Evolutionary conservation across 2,888 invertebrate genomes (phyloP), one percentile per base, ranked within the genome.

Genomic region (Tinea trinotella): DNA sequence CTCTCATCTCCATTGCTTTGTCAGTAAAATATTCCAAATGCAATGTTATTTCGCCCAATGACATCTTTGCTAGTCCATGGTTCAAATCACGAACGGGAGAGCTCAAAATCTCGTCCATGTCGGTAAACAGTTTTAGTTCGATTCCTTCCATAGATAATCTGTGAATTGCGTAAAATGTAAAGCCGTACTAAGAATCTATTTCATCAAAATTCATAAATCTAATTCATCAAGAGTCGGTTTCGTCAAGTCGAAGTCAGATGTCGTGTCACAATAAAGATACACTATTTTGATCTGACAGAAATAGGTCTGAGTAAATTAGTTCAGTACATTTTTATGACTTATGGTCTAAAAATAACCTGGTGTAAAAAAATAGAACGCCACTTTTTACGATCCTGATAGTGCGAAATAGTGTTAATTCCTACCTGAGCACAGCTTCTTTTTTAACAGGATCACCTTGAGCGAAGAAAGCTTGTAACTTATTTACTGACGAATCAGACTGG

Each of bases 71-170:
- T 3, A 93, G 73, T 0, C 92, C 92, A 57, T 91, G 91, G 68
- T 89, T 91, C 59, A 91, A 63, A 64, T 93, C 92, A 2, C 93
- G 81, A 0, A 93, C 91, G 0, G 93, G 93, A 0, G 93, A 93
- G 65, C 91, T 92, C 5, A 93, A 71, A 0, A 92, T 86, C 71
- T 93, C 93, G 55, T 92, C 92, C 60, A 91, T 89, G 65, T 93
- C 93, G 15, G 90, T 90, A 71, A 92, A 93, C 0, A 94, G 75
- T 60, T 89, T 89, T 1, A 94, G 62, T 60, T 90, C 90, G n/a
- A 93, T 61, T 22, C 93, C 92, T 59, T 94, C 93, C 19, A 93
- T 71, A 0, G 87, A 86, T 55, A 92, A 87, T 60, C 90, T 90
- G 62, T 1, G 58, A 58, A 49, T 7, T 49, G 19, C 12, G 48